Percentiles rank a stretch among this genome's conserved stretches.
Conservation (phyloP, 2,797 vertebrate genomes). For the Lateolabrax maculatus region DNA sequence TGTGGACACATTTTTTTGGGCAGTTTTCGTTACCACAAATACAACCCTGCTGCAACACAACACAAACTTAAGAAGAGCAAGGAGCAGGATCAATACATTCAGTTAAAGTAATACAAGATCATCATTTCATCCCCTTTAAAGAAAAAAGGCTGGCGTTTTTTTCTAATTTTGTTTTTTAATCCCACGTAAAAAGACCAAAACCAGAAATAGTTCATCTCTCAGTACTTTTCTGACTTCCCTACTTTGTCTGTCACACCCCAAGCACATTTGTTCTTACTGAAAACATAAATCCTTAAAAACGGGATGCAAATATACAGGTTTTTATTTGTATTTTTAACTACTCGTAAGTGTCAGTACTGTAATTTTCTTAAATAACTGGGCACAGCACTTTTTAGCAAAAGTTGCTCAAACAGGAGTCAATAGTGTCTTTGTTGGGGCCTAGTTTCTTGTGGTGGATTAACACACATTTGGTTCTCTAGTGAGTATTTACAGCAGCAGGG, state of each 20-base stretch:
- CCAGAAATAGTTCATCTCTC: neutral
- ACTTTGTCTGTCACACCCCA: neutral
- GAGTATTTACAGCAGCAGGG: neutral
- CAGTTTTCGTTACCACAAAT: neutral
- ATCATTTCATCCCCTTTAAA: constrained; percentile 11
- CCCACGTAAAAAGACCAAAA: neutral
- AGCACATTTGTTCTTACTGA: neutral
- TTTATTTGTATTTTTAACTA: neutral
- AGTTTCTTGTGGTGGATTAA: neutral
- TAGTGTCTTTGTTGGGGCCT: neutral
- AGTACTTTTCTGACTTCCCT: neutral
- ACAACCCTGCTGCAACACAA: neutral
- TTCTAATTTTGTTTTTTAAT: neutral
- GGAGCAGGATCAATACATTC: neutral
- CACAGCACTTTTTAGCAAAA: neutral
- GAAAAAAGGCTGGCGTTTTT: neutral
- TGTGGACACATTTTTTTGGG: neutral
- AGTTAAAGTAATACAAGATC: neutral
- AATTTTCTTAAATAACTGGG: neutral
- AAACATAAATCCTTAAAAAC: neutral
- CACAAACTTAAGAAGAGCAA: neutral
- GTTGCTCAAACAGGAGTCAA: neutral
- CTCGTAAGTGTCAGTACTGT: neutral
- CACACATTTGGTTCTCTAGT: neutral
- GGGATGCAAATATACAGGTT: neutral